phyloP scores from a whole-genome alignment of 2,113 vertebrate genomes.

The Coptodon rendalli region DNA sequence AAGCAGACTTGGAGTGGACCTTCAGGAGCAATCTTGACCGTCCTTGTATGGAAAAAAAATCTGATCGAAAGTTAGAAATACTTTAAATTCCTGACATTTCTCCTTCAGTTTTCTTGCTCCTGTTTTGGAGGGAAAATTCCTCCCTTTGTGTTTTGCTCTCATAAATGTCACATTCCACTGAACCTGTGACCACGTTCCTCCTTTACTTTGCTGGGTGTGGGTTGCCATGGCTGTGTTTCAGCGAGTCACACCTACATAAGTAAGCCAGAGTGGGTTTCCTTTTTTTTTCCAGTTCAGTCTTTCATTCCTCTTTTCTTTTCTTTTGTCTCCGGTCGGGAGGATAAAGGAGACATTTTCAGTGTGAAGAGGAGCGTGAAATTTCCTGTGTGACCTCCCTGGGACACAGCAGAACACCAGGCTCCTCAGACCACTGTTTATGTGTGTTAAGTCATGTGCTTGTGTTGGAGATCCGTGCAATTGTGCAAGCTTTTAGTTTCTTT shows the following conservation, averaged over 20 bases:
- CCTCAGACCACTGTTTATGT: slow-evolving; percentile 5
- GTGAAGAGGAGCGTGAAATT: slow-evolving; percentile 64
- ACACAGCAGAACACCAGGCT: slow-evolving; percentile 53
- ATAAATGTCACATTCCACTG: slow-evolving; percentile 49
- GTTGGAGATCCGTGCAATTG: background rate
- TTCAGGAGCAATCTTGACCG: background rate
- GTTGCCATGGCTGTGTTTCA: slow-evolving; percentile 21
- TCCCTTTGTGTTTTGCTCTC: slow-evolving; percentile 8
- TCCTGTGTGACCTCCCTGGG: slow-evolving; percentile 47
- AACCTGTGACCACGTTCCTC: slow-evolving; percentile 17
- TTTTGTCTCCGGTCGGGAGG: slow-evolving; percentile 1
- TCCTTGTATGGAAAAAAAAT: background rate
- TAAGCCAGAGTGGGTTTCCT: background rate
- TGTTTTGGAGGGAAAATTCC: slow-evolving; percentile 44
- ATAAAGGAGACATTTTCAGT: slow-evolving; percentile 60
- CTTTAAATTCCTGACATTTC: slow-evolving; percentile 27
- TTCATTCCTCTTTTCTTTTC: slow-evolving; percentile 24
- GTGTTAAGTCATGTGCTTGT: background rate
- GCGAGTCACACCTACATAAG: slow-evolving; percentile 31
- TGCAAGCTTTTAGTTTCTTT: background rate
- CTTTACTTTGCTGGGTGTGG: slow-evolving; percentile 29
- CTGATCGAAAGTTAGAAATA: background rate
- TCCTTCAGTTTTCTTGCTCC: background rate
- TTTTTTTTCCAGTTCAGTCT: background rate
- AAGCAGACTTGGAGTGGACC: background rate